phyloP scores from a whole-genome alignment of 2,113 vertebrate genomes.

The Mohoua ochrocephala region DNA sequence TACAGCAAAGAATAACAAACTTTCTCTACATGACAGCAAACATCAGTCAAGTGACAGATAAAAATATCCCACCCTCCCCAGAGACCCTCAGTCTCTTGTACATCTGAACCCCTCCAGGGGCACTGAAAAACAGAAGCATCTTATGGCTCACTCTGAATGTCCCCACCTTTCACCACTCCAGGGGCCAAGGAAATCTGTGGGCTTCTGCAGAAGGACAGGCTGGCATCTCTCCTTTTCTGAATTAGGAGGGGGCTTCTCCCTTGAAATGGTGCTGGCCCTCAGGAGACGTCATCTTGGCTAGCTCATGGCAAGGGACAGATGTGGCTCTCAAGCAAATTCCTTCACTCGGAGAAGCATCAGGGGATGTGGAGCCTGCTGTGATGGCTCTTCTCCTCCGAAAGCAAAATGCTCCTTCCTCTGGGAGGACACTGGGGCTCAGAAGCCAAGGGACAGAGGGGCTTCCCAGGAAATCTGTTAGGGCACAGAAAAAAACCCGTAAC shows the following conservation, averaged over 20 bases:
- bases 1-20: constrained; percentile 61
- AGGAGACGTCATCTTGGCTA: not conserved
- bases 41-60: constrained; percentile 47
- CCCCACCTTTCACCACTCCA: not conserved
- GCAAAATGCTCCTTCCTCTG: not conserved
- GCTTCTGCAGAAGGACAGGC: not conserved
- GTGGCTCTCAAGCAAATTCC: not conserved
- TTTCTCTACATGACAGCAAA: constrained; percentile 47
- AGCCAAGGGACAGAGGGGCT: not conserved
- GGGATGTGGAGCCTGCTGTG: not conserved
- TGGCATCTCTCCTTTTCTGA: not conserved
- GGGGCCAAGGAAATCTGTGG: not conserved
- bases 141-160: not conserved
- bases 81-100: constrained; percentile 20
- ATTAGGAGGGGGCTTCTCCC: not conserved
- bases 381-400: not conserved
- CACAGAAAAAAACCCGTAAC: not conserved
- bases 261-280: not conserved
- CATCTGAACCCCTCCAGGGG: not conserved
- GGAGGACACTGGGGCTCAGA: not conserved
- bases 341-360: not conserved
- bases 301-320: not conserved
- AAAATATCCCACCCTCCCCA: constrained; percentile 43
- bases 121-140: not conserved
- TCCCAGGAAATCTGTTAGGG: not conserved